These are phyloP conservation scores for Chrysemys picta DNA, from an alignment of 2,113 vertebrate genomes.

Conservation along the genomic window DNA sequence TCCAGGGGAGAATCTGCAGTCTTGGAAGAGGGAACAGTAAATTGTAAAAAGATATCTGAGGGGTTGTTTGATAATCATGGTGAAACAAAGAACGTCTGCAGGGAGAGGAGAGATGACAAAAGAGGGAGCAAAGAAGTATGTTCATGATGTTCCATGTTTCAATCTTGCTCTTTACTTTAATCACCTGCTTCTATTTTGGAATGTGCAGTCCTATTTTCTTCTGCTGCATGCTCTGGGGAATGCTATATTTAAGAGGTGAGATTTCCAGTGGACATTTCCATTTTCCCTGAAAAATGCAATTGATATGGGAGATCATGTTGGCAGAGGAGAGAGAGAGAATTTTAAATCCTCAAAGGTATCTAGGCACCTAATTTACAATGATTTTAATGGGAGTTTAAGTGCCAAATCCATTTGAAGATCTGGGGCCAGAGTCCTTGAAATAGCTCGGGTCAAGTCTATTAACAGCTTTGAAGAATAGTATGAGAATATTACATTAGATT, in stretches of 20 bases:
- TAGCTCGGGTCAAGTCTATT: background rate
- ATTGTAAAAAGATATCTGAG: background rate
- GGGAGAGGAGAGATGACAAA: background rate
- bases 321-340: too few species aligned
- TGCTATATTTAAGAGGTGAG: background rate
- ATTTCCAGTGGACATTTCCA: too few species aligned
- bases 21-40: too few species aligned
- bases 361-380: too few species aligned
- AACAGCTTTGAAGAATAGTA: background rate
- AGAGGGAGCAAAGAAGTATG: background rate
- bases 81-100: background rate
- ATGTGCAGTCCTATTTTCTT: background rate
- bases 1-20: too few species aligned
- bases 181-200: background rate
- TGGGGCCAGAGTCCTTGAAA: background rate
- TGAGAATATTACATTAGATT: accelerated
- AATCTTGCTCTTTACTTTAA: background rate
- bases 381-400: too few species aligned
- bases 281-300: too few species aligned
- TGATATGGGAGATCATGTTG: too few species aligned
- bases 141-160: background rate
- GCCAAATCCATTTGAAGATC: too few species aligned
- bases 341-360: too few species aligned
- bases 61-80: background rate
- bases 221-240: background rate